Conservation (phyloP, 2,888 invertebrate genomes). For the Aporophyla nigra region DNA sequence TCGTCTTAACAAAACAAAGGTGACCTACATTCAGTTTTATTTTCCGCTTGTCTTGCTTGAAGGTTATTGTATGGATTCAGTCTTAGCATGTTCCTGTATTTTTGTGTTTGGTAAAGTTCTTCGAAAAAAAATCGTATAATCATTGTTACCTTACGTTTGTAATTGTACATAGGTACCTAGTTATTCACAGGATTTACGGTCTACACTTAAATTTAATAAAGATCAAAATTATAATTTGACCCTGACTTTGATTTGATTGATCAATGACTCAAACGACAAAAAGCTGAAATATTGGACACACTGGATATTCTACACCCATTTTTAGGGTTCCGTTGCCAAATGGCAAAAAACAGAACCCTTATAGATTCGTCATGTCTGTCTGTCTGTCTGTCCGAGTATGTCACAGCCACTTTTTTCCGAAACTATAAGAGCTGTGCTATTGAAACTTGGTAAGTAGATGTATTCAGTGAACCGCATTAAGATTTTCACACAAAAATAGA, state of each 20-base stretch:
- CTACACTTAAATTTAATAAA: background rate
- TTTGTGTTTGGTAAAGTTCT: background rate
- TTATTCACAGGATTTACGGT: background rate
- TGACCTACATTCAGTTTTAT: conserved; percentile 38
- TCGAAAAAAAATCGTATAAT: background rate
- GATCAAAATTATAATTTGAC: background rate
- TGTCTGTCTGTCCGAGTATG: too few relatives aligned
- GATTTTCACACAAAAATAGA: too few relatives aligned
- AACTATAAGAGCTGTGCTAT: too few relatives aligned
- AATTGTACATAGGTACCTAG: background rate
- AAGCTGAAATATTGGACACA: background rate
- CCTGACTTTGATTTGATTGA: too few relatives aligned
- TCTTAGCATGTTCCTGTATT: background rate
- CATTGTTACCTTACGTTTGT: too few relatives aligned
- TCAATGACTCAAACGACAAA: background rate
- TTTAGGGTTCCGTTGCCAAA: too few relatives aligned
- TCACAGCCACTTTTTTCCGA: too few relatives aligned
- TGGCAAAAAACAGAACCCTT: too few relatives aligned
- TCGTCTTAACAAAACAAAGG: conserved; percentile 2
- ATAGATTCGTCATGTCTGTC: too few relatives aligned
- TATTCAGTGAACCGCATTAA: too few relatives aligned
- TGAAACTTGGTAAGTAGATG: too few relatives aligned
- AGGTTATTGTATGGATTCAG: conserved; percentile 8
- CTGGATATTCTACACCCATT: too few relatives aligned
- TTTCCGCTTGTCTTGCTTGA: conserved; percentile 9